Evolutionary conservation across 2,888 invertebrate genomes (phyloP), one percentile per base, ranked within the genome.

Genomic region (Achlya flavicornis): DNA sequence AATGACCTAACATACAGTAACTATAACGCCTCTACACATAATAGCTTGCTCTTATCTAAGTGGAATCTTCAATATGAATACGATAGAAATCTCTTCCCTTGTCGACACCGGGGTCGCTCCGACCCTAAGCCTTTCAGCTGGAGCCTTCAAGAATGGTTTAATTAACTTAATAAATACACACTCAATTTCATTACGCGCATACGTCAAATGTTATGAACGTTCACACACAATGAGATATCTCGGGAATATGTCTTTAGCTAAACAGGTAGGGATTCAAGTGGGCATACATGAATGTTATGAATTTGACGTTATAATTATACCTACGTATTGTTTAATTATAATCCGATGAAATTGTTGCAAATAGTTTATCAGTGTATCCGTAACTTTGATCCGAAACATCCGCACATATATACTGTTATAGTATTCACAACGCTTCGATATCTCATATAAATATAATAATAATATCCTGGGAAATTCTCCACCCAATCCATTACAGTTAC

Each of bases 141-240:
- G 69, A 79, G 78, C 79, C 79, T 81, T 89, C 91, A 90, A 89
- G 91, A 87, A 87, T 84, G 87, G 82, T 86, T 92, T 93, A 92
- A 93, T 93, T 93, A 93, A 93, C 89, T 91, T 92, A 93, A 93
- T 93, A 93, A 91, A 93, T 90, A 93, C 89, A 88, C 91, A 90
- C 90, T 91, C 88, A 87, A 88, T 90, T 92, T 92, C 89, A 92
- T 93, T 92, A 92, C 82, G 80, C 79, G 89, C 88, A 92, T 93
- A 90, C 91, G 92, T 92, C 92, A 91, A 88, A 92, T 91, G 84
- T 90, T 90, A 90, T 90, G 89, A 89, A 76, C 86, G 80, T 86
- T 79, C 77, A 73, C 71, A 72, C 74, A 80, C 75, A 76, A 73
- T 74, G 73, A 75, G 67, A 60, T 60, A 60, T 67, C 66, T 26